Conservation (phyloP, 1,140 invertebrate genomes). For the Colletes gigas region DNA sequence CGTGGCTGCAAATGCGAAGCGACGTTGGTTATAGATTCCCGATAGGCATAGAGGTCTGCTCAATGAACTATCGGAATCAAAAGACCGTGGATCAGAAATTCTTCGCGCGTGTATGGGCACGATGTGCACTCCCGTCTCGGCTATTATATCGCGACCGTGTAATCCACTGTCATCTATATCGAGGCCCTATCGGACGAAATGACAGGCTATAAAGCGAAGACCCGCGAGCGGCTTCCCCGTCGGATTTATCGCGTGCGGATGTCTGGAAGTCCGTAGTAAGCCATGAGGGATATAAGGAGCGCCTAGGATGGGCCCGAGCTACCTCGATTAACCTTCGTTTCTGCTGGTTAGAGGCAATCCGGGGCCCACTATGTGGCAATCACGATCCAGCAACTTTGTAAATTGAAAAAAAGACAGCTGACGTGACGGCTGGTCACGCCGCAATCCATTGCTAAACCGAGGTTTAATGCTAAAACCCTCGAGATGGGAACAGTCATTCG, state of each 20-base stretch:
- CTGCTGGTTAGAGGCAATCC: slow-evolving; percentile 43
- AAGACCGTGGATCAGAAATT: slow-evolving; percentile 7
- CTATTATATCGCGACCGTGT: slow-evolving; percentile 59
- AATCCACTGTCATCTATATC: slow-evolving; percentile 69
- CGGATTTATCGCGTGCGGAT: slow-evolving; percentile 48
- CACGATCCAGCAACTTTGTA: slow-evolving; percentile 19
- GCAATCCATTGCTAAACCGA: slow-evolving; percentile 12
- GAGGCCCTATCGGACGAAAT: slow-evolving; percentile 63
- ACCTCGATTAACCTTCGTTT: slow-evolving; percentile 56
- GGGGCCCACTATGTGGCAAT: slow-evolving; percentile 32
- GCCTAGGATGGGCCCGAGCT: slow-evolving; percentile 18
- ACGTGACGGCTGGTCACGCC: slow-evolving; percentile 20
- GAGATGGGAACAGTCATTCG: not conserved
- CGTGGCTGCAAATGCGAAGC: slow-evolving; percentile 1
- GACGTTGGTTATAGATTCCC: not conserved
- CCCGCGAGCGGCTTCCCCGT: slow-evolving; percentile 19
- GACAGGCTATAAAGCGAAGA: slow-evolving; percentile 68
- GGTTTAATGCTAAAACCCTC: slow-evolving; percentile 2
- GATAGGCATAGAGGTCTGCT: slow-evolving; percentile 1
- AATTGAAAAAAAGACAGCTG: slow-evolving; percentile 1
- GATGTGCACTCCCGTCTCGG: not conserved
- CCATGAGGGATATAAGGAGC: not conserved
- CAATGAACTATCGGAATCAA: slow-evolving; percentile 13
- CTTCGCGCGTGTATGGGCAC: not conserved
- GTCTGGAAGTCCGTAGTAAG: slow-evolving; percentile 18